A percentile compares a stretch with the other conserved stretches of the same genome.
Conservation (phyloP, 2,888 invertebrate genomes). For the Liopterus haemorrhoidalis region DNA sequence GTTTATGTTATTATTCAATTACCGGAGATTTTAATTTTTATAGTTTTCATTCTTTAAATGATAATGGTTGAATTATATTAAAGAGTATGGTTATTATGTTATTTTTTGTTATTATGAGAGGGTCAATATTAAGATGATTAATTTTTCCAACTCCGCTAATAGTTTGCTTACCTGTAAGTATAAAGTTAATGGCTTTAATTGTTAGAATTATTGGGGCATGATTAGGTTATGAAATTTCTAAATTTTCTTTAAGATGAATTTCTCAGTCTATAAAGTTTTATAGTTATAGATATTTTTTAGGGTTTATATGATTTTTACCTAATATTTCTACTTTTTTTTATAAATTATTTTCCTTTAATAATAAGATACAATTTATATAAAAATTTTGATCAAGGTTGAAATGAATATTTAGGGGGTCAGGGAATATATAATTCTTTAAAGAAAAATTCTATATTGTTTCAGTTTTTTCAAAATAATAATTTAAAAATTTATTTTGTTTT, state of each 20-base stretch:
- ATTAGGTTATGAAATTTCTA: constrained; percentile 47
- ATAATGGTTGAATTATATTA: too few species aligned
- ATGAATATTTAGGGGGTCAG: constrained; percentile 35
- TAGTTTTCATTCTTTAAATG: too few species aligned
- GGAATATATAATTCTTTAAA: too few species aligned
- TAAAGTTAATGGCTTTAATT: too few species aligned
- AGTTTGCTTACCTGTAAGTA: constrained; percentile 51
- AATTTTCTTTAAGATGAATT: constrained; percentile 43
- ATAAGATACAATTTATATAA: too few species aligned
- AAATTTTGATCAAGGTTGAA: constrained; percentile 38
- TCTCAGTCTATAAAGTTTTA: constrained; percentile 44
- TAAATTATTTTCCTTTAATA: constrained; percentile 48
- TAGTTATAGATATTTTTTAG: constrained; percentile 37
- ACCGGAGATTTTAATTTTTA: constrained; percentile 49
- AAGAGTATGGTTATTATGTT: too few species aligned
- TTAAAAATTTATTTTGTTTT: too few species aligned
- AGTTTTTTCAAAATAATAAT: too few species aligned
- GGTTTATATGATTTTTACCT: constrained; percentile 53
- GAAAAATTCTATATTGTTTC: too few species aligned
- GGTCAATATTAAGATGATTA: constrained; percentile 51
- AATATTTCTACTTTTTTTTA: constrained; percentile 38
- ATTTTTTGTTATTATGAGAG: constrained; percentile 51
- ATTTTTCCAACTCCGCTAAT: constrained; percentile 51
- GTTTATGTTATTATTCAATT: too few species aligned
- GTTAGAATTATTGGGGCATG: constrained; percentile 46